phyloP scores from a whole-genome alignment of 2,113 vertebrate genomes.

The Antennarius striatus region DNA sequence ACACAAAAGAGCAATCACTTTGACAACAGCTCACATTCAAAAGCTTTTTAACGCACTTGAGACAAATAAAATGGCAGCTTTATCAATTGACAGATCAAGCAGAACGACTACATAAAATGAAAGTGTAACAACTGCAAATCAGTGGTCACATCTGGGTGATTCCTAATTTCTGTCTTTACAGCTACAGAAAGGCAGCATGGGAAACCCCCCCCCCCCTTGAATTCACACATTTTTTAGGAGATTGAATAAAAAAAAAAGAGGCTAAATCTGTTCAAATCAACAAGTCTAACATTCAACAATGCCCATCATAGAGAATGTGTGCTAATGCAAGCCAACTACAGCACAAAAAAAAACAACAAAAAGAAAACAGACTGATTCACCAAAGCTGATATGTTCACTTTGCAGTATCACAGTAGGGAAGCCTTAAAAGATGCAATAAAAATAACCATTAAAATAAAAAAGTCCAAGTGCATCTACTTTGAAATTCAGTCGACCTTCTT shows the following conservation, averaged over 20 bases:
- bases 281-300: slow-evolving; percentile 28
- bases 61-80: slow-evolving; percentile 54
- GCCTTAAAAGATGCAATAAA: slow-evolving; percentile 59
- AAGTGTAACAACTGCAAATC: slow-evolving; percentile 40
- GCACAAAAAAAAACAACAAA: slow-evolving; percentile 17
- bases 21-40: slow-evolving; percentile 48
- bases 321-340: slow-evolving; percentile 36
- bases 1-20: slow-evolving; percentile 34
- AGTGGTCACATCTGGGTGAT: slow-evolving; percentile 26
- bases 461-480: not conserved
- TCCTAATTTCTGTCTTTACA: slow-evolving; percentile 20
- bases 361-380: slow-evolving; percentile 35
- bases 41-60: slow-evolving; percentile 37
- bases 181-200: slow-evolving; percentile 60
- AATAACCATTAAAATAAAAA: slow-evolving; percentile 23
- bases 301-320: slow-evolving; percentile 46
- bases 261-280: slow-evolving; percentile 17
- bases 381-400: slow-evolving; percentile 41
- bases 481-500: slow-evolving; percentile 91
- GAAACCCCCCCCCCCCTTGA: slow-evolving; percentile 26
- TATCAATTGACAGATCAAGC: slow-evolving; percentile 14
- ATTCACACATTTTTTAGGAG: slow-evolving; percentile 2
- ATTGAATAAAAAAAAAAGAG: not conserved
- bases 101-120: slow-evolving; percentile 15
- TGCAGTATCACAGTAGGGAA: slow-evolving; percentile 44